Base-by-base conservation (phyloP, 1,140 invertebrate genomes). In the Drosophila trapezifrons region DNA sequence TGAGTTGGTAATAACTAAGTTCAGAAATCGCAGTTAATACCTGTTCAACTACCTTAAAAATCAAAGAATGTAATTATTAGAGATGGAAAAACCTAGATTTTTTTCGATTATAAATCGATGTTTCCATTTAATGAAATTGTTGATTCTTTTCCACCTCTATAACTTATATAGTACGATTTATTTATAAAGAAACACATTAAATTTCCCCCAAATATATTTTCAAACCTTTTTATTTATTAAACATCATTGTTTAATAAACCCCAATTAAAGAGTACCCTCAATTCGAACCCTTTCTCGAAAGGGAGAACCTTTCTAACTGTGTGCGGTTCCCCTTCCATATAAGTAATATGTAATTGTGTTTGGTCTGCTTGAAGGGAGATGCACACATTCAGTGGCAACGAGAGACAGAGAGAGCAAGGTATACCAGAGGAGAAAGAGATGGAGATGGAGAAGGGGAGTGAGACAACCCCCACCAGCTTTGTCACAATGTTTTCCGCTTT, bases 311-410 rank as follows among this genome's bases (percentile, higher is more conserved):
- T 67, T 32, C 64, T 65, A 67, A 49, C 35, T 40, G 40, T 66
- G 29, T 45, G 63, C 22, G 29, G 47, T 37, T 46, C n/a, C 49
- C 63, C 38, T 57, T 40, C 20, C 43, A 56, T 49, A 32, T 17
- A 38, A 46, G 40, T 57, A 65, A 57, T 71, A 71, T 56, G 67
- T 71, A 71, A 71, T 71, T 71, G 65, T 71, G 35, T 58, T 70
- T 71, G 51, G 67, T 47, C 52, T 71, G 67, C 67, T 58, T 27
- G 66, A 71, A 71, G 52, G 43, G 67, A 49, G 67, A 71, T 71
- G 67, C 65, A 71, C 67, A 72, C 65, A 72, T 69, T 70, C 66
- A 38, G 29, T 32, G 32, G 43, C 12, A 54, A 40, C 46, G 38
- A 22, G 9, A 52, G 18, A 10, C 10, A 51, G 63, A 27, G 22